A percentile compares a stretch with the other conserved stretches of the same genome.
phyloP scores from a whole-genome alignment of 53 echinoderm and acorn worm species.

The Apostichopus leukothele region DNA sequence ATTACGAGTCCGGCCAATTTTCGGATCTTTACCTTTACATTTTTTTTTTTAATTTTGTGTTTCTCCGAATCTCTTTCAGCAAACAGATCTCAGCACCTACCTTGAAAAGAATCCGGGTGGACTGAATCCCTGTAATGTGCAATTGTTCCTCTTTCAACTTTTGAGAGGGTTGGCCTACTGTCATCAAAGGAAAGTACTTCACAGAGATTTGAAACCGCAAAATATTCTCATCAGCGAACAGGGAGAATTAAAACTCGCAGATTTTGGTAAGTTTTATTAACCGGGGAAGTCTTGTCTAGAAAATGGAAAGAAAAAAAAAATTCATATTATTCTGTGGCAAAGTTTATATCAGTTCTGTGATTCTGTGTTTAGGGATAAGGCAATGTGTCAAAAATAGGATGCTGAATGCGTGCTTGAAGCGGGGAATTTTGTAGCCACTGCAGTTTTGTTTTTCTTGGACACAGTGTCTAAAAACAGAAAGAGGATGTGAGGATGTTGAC shows the following conservation, averaged over 20 bases:
- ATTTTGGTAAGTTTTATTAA: slow-evolving; percentile 79
- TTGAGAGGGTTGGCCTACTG: slow-evolving; percentile 87
- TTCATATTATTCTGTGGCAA: too few relatives aligned
- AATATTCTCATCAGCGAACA: slow-evolving; percentile 94
- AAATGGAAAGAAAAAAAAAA: not conserved
- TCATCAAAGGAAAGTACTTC: slow-evolving; percentile 81
- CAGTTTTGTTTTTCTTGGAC: too few relatives aligned
- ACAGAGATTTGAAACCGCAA: slow-evolving; percentile 97
- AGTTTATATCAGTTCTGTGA: too few relatives aligned
- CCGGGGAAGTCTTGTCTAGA: not conserved
- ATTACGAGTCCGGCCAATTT: too few relatives aligned
- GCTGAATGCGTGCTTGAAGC: too few relatives aligned
- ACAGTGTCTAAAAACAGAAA: too few relatives aligned
- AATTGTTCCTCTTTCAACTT: slow-evolving; percentile 94
- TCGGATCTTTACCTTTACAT: too few relatives aligned
- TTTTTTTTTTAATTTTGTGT: not conserved
- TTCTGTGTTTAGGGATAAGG: too few relatives aligned
- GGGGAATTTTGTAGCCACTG: too few relatives aligned
- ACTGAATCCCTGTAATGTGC: slow-evolving; percentile 81
- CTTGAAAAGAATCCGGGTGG: slow-evolving; percentile 93
- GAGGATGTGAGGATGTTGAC: too few relatives aligned
- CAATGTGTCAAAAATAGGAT: too few relatives aligned
- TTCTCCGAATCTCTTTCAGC: slow-evolving; percentile 53
- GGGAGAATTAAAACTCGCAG: slow-evolving; percentile 96
- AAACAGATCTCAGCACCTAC: slow-evolving; percentile 95